Base-by-base conservation (phyloP, 2,888 invertebrate species). In the Zaprionus obscuricornis region DNA sequence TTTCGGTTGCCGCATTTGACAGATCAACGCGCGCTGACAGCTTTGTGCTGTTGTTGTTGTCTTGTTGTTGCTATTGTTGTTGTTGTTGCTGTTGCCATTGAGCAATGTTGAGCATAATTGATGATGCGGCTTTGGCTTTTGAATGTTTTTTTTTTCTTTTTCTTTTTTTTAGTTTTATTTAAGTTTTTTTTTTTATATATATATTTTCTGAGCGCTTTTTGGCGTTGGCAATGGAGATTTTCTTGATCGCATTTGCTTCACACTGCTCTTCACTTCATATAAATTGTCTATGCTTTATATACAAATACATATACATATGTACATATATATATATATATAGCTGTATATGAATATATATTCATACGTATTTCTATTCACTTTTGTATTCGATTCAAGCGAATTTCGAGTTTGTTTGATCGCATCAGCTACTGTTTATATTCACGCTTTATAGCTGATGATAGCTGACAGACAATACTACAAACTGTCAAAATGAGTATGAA, bases 21-120 rank as follows among this genome's bases (percentile, higher is more conserved):
- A 83, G 84, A 76, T 85, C 77, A 82, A 71, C 83, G 75, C 64
- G 75, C 73, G 86, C 82, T 86, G 86, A 85, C 86, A 86, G 85
- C 85, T 84, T 79, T 72, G 60, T 62, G 64, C 8, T 17, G 43
- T 50, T 71, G 59, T 65, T 24, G 54, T 46, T 51, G 43, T 51
- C 24, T 22, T 45, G 51, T 54, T 62, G 39, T 46, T 74, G 43
- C 17, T 54, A 29, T 27, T 72, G 64, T 52, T 33, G 31, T 24
- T 50, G 37, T 22, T 45, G 36, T 37, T 46, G 31, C 46, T 52
- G 46, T 45, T 67, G 66, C 68, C 70, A 66, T 74, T 82, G 69
- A 78, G 73, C 70, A 85, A 69, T 70, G 68, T 67, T 74, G 67
- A 79, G 69, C 82, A 74, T 86, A 78, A 86, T 86, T 87, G 84